Evolutionary conservation across 2,888 invertebrate genomes (phyloP).

Genomic region (Colletes collaris): DNA sequence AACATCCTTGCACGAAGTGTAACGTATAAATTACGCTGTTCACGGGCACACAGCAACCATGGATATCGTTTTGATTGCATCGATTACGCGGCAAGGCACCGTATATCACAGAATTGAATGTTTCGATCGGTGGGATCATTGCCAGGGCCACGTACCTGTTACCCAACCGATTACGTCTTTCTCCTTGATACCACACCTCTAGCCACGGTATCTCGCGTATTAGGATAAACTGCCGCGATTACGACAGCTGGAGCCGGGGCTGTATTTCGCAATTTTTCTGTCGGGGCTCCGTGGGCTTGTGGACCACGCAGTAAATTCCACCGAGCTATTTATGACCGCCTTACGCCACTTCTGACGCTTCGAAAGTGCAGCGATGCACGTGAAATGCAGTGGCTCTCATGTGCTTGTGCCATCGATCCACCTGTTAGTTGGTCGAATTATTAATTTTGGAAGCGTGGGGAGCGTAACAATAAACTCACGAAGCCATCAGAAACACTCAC

Average conservation of each 20-base stretch:
- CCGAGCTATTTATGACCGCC: constrained; percentile 72
- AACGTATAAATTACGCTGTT: too few relatives aligned
- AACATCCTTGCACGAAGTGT: too few relatives aligned
- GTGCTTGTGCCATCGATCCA: neutral
- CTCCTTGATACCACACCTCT: constrained; percentile 27
- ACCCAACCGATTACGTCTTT: constrained; percentile 38
- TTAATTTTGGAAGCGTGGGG: too few relatives aligned
- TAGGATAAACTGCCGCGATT: constrained; percentile 78
- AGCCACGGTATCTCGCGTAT: constrained; percentile 63
- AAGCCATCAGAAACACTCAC: too few relatives aligned
- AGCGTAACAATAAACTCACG: too few relatives aligned
- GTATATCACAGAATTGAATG: constrained; percentile 22
- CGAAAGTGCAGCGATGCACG: constrained; percentile 18
- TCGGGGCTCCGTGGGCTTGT: constrained; percentile 63
- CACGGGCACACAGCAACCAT: neutral
- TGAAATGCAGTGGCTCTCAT: constrained; percentile 22
- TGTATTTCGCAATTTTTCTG: constrained; percentile 77
- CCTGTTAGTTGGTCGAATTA: neutral
- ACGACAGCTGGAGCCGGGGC: constrained; percentile 71
- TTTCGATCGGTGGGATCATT: constrained; percentile 24
- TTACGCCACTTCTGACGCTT: constrained; percentile 48
- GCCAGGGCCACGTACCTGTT: constrained; percentile 3
- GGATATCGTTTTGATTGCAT: neutral
- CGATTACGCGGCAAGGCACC: constrained; percentile 3
- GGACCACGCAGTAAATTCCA: constrained; percentile 73